phyloP scores from a whole-genome alignment of 2,888 invertebrate species.

The Chaitophorus viminalis region DNA sequence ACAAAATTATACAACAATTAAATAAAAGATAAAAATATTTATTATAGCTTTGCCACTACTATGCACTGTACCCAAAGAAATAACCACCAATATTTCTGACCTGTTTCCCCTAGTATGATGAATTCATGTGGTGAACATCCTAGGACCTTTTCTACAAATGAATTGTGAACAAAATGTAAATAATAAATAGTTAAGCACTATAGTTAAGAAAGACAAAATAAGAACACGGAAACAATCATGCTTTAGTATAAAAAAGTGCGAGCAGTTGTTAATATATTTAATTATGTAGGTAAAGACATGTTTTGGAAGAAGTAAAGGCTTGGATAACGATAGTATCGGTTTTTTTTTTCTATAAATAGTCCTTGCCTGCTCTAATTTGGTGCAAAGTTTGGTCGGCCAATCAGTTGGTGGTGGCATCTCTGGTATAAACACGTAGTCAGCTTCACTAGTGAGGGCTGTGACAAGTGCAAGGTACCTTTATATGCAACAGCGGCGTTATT shows the following conservation, averaged over 20 bases:
- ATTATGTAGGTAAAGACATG: slow-evolving; percentile 20
- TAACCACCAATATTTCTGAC: slow-evolving; percentile 15
- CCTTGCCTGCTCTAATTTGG: slow-evolving; percentile 91
- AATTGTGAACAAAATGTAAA: slow-evolving; percentile 10
- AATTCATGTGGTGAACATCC: slow-evolving; percentile 14
- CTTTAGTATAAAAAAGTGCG: slow-evolving; percentile 52
- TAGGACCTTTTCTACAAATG: slow-evolving; percentile 54
- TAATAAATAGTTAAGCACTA: slow-evolving; percentile 31
- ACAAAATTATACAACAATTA: neutral
- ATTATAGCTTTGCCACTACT: slow-evolving; percentile 13
- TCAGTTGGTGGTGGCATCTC: slow-evolving; percentile 94
- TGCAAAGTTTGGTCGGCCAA: slow-evolving; percentile 93
- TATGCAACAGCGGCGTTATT: slow-evolving; percentile 61
- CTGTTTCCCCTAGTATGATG: neutral
- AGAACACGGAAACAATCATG: slow-evolving; percentile 41
- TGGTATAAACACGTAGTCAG: slow-evolving; percentile 98
- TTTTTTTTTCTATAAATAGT: slow-evolving; percentile 45
- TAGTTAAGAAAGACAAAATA: slow-evolving; percentile 19
- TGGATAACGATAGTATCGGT: neutral
- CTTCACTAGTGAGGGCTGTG: slow-evolving; percentile 95
- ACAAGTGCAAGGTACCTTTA: slow-evolving; percentile 96
- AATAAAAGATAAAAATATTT: neutral
- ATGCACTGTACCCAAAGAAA: slow-evolving; percentile 33
- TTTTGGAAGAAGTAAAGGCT: slow-evolving; percentile 23
- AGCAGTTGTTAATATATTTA: slow-evolving; percentile 51